phyloP scores from a whole-genome alignment of 2,888 invertebrate species.

The Teinopalpus imperialis region DNA sequence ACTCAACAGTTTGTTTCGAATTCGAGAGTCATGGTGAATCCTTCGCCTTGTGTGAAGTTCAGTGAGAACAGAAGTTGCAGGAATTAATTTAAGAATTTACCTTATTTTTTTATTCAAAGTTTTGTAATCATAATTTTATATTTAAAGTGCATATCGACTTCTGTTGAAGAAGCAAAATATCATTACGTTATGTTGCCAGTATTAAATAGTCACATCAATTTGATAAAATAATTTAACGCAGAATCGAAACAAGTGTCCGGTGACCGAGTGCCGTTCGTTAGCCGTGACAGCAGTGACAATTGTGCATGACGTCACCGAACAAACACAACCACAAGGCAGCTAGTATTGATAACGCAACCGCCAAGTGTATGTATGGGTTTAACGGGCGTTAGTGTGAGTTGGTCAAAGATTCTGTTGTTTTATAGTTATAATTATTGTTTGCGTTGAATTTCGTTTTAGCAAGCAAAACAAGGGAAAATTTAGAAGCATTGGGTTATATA shows the following conservation, averaged over 20 bases:
- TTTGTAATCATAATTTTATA: no score
- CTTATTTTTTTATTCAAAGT: no score
- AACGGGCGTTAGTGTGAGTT: slow-evolving; percentile 21
- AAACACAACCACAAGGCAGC: slow-evolving; percentile 36
- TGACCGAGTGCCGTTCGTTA: slow-evolving; percentile 66
- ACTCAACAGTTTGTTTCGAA: slow-evolving; percentile 38
- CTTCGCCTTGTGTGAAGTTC: slow-evolving; percentile 63
- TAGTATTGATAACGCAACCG: slow-evolving; percentile 55
- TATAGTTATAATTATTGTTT: neutral
- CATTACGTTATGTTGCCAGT: neutral
- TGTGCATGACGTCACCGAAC: slow-evolving; percentile 67
- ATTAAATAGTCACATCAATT: slow-evolving; percentile 3
- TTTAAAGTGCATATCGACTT: no score
- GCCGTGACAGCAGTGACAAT: slow-evolving; percentile 77
- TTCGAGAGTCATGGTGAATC: slow-evolving; percentile 42
- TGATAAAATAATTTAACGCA: slow-evolving; percentile 39
- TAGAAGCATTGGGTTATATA: no score
- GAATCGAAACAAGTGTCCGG: slow-evolving; percentile 44
- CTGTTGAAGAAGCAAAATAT: neutral
- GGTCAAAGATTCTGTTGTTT: slow-evolving; percentile 9
- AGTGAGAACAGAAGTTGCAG: slow-evolving; percentile 63
- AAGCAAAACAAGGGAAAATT: neutral
- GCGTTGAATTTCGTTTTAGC: slow-evolving; percentile 4
- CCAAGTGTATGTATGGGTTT: slow-evolving; percentile 44
- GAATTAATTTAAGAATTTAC: slow-evolving; percentile 10